Evolutionary conservation across 2,113 vertebrate species (phyloP).

Genomic region (Channa maculata): DNA sequence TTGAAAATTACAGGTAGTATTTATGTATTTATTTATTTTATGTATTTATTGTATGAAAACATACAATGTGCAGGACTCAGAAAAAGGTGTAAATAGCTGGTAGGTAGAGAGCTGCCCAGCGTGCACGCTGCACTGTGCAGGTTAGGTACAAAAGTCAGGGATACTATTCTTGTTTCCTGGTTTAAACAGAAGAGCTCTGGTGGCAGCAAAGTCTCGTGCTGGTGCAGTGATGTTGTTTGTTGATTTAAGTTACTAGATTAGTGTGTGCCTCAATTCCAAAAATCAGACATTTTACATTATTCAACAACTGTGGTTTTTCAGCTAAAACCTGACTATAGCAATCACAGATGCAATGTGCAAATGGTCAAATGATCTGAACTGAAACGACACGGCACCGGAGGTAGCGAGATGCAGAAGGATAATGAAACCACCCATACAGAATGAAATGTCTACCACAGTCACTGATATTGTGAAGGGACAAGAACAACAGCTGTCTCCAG

Average conservation of each 20-base stretch:
- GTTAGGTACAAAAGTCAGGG: not conserved
- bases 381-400: not conserved
- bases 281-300: not conserved
- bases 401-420: not conserved
- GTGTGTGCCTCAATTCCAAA: not conserved
- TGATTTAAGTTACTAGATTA: not conserved
- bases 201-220: not conserved
- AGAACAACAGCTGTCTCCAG: conserved; percentile 47
- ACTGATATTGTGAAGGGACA: conserved; percentile 5
- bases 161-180: not conserved
- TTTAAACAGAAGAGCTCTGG: not conserved
- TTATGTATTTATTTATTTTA: too few species aligned
- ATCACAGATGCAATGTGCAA: not conserved
- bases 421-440: conserved; percentile 15
- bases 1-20: not conserved
- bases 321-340: not conserved
- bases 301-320: not conserved
- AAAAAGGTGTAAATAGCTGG: too few species aligned
- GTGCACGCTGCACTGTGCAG: too few species aligned
- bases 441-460: conserved; percentile 17
- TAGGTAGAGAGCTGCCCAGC: too few species aligned
- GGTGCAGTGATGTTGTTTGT: not conserved
- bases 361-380: not conserved
- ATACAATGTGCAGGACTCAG: too few species aligned
- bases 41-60: too few species aligned